Base-by-base conservation (phyloP, 2,113 vertebrate species). In the Seriola rivoliana region DNA sequence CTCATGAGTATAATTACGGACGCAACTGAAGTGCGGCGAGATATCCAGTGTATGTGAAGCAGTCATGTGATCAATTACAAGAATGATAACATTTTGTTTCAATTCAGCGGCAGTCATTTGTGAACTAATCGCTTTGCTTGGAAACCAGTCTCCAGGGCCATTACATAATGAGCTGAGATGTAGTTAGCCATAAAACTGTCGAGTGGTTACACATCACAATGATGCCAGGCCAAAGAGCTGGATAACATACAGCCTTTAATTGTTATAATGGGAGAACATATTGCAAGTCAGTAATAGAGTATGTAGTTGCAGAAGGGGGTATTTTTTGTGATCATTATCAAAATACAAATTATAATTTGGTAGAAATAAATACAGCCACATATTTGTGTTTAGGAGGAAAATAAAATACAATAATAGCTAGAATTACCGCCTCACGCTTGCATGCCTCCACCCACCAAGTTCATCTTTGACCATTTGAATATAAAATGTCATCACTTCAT, bases 181-280 rank as follows among this genome's bases (percentile, higher is more conserved):
- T 82, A 82, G 82, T 79, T 78, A 82, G 71, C 85, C 69, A 88
- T 94, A 88, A 95, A 93, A 90, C 91, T 89, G 90, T 92, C 90
- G 70, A 86, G 86, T 89, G 85, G 86, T 84, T 80, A 84, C 85
- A 80, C 85, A 90, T 89, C 81, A 85, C 83, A 82, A 58, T 58
- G 60, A 82, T 73, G 42, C 69, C 66, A 83, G 77, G 76, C 63
- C 78, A 86, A 81, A 79, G 83, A 63, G 55, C 66, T 57, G 65
- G 25, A 64, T 69, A 55, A 78, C 78, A 74, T 71, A 80, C 66
- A 75, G 71, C 76, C 80, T 85, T 82, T 82, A 91, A 78, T 78
- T 78, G 82, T 60, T 66, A 38, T 42, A 68, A 87, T 36, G 59
- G 34, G 40, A 73, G 9, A 57, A 72, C 73, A 72, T 60, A 69